Base-by-base conservation (phyloP, 37 sponge, comb jelly and placozoan genomes). In the Dysidea cf. avara region DNA sequence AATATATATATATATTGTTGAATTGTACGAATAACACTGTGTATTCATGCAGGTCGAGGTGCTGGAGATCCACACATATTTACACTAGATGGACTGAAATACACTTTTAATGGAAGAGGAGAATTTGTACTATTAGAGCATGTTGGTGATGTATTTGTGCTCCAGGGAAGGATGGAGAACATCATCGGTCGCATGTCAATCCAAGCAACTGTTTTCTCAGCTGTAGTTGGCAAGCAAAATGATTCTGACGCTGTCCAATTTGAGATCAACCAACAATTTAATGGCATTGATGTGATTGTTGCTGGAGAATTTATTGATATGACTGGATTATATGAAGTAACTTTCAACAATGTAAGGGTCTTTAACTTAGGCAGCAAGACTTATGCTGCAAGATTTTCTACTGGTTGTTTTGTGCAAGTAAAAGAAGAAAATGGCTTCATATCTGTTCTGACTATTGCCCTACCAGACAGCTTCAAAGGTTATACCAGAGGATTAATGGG, bases 91-190 rank as follows among this genome's bases (percentile, higher is more conserved):
- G 84, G 84, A 29, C 56, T 56, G 40, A 46, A 76, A 71, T 83
- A 83, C 77, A 83, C 84, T 17, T 83, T 83, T 56, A 83, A 83
- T 76, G 84, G 84, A 13, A 75, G 69, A 30, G 84, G 84, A 68
- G 84, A 83, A 48, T 83, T 53, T 43, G 62, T 31, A 9, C 58
- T 83, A 31, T 64, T 76, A 26, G 62, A 68, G 20, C 69, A 64
- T 14, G 24, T 21, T 0, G 77, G 76, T 29, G 55, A 48, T 37
- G 39, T 21, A 5, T 70, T 83, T 56, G 61, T 64, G 24, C 54
- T 83, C 7, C 84, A 83, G 37, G 84, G 70, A 34, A 53, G 84
- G 38, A 76, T 83, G 84, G 55, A 64, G 7, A 51, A 71, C 2
- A 20, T 20, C 11, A 9, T 16, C 7, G n/a, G n/a, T n/a, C n/a